Conservation (phyloP, 2,888 invertebrate genomes). For the Cerastoderma edule region DNA sequence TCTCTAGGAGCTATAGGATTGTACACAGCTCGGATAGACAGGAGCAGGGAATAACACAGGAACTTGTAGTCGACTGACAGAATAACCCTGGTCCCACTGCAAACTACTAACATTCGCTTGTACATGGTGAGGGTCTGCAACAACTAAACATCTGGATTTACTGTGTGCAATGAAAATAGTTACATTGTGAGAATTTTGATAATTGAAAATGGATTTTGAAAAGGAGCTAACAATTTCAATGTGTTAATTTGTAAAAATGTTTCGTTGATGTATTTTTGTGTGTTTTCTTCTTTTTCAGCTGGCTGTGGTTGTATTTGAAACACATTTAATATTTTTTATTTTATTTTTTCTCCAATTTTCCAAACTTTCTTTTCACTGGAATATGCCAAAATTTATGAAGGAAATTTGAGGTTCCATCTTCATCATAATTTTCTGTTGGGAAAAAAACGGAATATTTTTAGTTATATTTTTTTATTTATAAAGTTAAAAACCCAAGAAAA, state of each 20-base stretch:
- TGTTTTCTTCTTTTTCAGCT: background rate
- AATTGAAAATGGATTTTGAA: too few species aligned
- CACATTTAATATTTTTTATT: background rate
- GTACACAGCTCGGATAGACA: slow-evolving; percentile 8
- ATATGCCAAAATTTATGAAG: too few species aligned
- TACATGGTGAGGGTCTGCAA: background rate
- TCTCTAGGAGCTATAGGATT: background rate
- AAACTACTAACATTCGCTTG: slow-evolving; percentile 1
- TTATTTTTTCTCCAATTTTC: too few species aligned
- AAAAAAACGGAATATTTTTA: too few species aligned
- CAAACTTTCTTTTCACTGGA: too few species aligned
- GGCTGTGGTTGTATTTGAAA: background rate
- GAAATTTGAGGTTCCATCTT: too few species aligned
- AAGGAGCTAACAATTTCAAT: too few species aligned
- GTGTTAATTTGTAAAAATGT: too few species aligned
- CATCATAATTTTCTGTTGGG: too few species aligned
- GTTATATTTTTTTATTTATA: too few species aligned
- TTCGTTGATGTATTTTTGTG: too few species aligned
- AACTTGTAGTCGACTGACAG: background rate
- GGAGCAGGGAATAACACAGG: slow-evolving; percentile 10
- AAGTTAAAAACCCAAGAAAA: too few species aligned
- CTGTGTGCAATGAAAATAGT: background rate
- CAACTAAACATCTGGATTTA: slow-evolving; percentile 13
- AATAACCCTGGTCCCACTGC: background rate
- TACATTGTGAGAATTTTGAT: background rate